Base-by-base conservation (phyloP, 2,888 invertebrate genomes). In the Rotaria magnacalcarata region DNA sequence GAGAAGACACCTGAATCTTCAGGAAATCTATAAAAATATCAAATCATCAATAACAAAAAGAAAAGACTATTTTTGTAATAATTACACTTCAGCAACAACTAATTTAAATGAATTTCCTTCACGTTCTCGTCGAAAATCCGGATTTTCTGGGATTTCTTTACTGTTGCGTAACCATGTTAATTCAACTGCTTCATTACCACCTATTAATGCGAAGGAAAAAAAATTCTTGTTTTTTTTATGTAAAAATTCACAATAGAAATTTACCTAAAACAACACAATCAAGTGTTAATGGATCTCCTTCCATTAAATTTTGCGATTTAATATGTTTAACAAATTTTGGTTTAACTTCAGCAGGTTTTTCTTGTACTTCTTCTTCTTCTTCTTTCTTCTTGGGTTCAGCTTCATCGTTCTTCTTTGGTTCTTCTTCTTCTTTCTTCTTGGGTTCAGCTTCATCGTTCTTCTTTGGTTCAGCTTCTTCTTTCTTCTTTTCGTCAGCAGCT, bases 1-100 rank as follows among this genome's bases (percentile, higher is more conserved):
- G 96, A 96, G 92, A 97, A 97, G 24, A 95, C 95, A 87, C 97
- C 97, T 90, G 94, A 92, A 91, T 96, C 96, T 92, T 97, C 97
- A 1, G 97, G 96, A 94, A 96, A 97, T 90, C 96, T 95, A 27
- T 24, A 67, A 67, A 67, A 14, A 41, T 5, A 41, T 7, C 1
- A 19, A 34, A 67, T 16, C 3, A 47, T 47, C 1, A 34, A 67
- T 41, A 7, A 6, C 24, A 2, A 24, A 24, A 24, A 21, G 21
- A 4, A 21, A 21, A 8, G 19, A 2, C 10, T 54, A 8, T 27
- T 60, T 11, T 60, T 6, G 19, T 27, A 3, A 11, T 60, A 16
- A 34, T 67, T 67, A 67, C 67, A 80, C 80, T 92, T 97, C 96
- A 50, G 96, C 95, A 89, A 97, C 96, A 89, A 94, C 93, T 88